phyloP scores from a whole-genome alignment of 2,113 vertebrate genomes.

The Oncorhynchus kisutch region DNA sequence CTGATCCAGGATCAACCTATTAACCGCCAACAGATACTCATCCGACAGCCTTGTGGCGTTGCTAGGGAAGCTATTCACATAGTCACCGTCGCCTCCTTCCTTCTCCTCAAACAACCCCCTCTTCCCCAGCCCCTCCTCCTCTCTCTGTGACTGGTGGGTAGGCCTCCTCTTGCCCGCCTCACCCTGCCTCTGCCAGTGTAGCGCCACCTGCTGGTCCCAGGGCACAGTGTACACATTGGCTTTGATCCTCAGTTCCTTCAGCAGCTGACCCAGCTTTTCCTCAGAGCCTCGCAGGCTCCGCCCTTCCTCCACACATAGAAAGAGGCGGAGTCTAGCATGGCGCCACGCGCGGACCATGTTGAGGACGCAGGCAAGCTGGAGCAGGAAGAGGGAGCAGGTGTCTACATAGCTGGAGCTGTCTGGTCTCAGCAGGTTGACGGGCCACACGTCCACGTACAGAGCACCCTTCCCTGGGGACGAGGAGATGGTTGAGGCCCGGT shows the following conservation, averaged over 20 bases:
- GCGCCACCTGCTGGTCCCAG: slow-evolving; percentile 83
- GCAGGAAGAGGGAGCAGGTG: slow-evolving; percentile 87
- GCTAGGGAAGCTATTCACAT: slow-evolving; percentile 77
- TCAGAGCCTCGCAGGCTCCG: slow-evolving; percentile 76
- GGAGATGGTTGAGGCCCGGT: slow-evolving; percentile 64
- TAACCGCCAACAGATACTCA: slow-evolving; percentile 82
- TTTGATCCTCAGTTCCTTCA: slow-evolving; percentile 85
- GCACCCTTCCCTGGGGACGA: slow-evolving; percentile 38
- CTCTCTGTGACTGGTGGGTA: not conserved
- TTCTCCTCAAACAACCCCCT: not conserved
- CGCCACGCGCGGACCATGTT: slow-evolving; percentile 87
- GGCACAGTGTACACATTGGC: slow-evolving; percentile 80
- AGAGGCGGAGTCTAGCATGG: slow-evolving; percentile 80
- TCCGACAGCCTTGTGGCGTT: slow-evolving; percentile 79
- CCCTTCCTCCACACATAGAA: slow-evolving; percentile 85
- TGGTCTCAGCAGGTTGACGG: slow-evolving; percentile 83
- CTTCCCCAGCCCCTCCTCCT: not conserved
- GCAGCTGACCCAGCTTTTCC: slow-evolving; percentile 82
- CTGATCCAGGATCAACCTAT: slow-evolving; percentile 80
- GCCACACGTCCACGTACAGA: slow-evolving; percentile 86
- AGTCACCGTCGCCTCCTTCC: slow-evolving; percentile 45
- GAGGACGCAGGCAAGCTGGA: slow-evolving; percentile 89
- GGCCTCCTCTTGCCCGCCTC: slow-evolving; percentile 2
- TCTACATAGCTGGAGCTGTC: slow-evolving; percentile 87
- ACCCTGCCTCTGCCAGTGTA: slow-evolving; percentile 84